phyloP scores from a whole-genome alignment of 1,140 invertebrate genomes.

The Zaprionus gabonicus region DNA sequence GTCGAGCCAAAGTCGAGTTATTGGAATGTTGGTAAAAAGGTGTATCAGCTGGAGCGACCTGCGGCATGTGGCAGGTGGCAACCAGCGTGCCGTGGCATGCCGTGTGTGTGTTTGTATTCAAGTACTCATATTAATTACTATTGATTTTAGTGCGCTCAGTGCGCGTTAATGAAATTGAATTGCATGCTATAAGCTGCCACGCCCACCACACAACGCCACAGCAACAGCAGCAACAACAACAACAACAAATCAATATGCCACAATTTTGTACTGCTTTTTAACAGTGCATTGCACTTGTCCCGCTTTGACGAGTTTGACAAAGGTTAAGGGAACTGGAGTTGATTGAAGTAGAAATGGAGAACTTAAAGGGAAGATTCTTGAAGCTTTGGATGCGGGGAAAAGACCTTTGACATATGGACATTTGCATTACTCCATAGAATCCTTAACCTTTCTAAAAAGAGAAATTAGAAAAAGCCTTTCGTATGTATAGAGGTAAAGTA shows the following conservation, averaged over 20 bases:
- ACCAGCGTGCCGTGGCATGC: background rate
- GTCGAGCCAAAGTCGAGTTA: constrained; percentile 21
- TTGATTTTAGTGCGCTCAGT: constrained; percentile 67
- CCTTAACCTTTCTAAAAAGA: too few relatives aligned
- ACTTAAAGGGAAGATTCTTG: background rate
- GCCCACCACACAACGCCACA: background rate
- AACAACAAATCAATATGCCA: constrained; percentile 72
- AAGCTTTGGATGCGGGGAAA: too few relatives aligned
- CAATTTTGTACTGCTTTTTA: constrained; percentile 55
- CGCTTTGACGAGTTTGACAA: background rate
- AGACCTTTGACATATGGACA: too few relatives aligned
- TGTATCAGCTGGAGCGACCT: background rate
- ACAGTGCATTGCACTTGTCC: constrained; percentile 61
- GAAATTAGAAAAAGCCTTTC: too few relatives aligned
- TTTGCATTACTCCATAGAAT: too few relatives aligned
- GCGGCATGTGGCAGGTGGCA: background rate
- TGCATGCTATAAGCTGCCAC: constrained; percentile 61
- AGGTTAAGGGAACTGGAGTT: background rate
- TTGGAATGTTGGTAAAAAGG: constrained; percentile 45
- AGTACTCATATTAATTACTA: constrained; percentile 83
- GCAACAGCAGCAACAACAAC: background rate
- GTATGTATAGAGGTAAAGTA: too few relatives aligned
- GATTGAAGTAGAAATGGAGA: background rate
- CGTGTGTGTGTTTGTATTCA: constrained; percentile 35
- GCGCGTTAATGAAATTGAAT: constrained; percentile 82